Evolutionary conservation across 2,888 invertebrate species (phyloP), one percentile per base, ranked within the genome.

Genomic region (Limnephilus lunatus): DNA sequence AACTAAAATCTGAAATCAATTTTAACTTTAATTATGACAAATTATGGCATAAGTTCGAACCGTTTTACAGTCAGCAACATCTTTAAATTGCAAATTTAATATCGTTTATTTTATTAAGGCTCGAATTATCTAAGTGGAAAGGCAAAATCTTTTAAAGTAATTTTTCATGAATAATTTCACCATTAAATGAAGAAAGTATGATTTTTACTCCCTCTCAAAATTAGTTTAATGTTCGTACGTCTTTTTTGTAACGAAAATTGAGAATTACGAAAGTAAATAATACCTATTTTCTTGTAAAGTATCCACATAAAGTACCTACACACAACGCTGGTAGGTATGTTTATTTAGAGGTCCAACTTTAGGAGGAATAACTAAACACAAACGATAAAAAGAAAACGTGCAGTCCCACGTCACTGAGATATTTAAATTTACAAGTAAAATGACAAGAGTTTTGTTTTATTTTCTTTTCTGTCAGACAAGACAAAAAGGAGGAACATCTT

Each of bases 381-480:
- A n/a, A 68, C 68, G 25, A 68, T 68, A 68, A 68, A 53, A 53
- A 68, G 68, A n/a, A 68, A 68, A 68, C 68, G 25, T 82, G 31
- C 31, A 31, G 82, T 82, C 32, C 82, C 82, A 32, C 32, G 82
- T 82, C 82, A 82, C 31, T 82, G 19, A 82, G 82, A 82, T 82
- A 82, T 68, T 68, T 68, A 68, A 68, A 68, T 68, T 68, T 68
- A 68, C 68, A 85, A 85, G n/a, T 85, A 85, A 85, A 85, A 32
- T 39, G 85, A 85, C 85, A 85, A 39, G n/a, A 85, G 35, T 39
- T 85, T 85, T 85, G 35, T 85, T 32, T 19, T 88, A 88, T 88
- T 80, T 80, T 68, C 31, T 15, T 15, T 68, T 68, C 68, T 68
- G 68, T 68, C 68, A 68, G 68, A 68, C 68, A 7, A n/a, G 68